phyloP scores from a whole-genome alignment of 2,888 invertebrate genomes.

The Diloba caeruleocephala region DNA sequence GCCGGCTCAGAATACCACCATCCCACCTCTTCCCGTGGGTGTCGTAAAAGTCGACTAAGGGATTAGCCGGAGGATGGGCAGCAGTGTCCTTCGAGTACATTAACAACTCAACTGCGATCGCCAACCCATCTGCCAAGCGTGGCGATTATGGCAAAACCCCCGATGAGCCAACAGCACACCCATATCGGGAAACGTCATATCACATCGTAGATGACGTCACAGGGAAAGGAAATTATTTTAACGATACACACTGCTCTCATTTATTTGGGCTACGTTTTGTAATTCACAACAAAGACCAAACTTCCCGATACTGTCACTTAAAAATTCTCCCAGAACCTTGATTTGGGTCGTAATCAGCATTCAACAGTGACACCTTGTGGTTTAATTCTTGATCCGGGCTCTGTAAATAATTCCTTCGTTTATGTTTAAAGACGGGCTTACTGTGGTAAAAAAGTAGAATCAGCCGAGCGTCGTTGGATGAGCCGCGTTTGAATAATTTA shows the following conservation, averaged over 20 bases:
- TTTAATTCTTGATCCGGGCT: slow-evolving; percentile 74
- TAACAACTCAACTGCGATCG: too few species aligned
- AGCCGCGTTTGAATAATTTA: slow-evolving; percentile 85
- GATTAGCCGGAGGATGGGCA: too few species aligned
- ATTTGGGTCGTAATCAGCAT: slow-evolving; percentile 66
- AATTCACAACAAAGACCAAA: slow-evolving; percentile 48
- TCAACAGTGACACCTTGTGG: slow-evolving; percentile 68
- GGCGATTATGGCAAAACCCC: too few species aligned
- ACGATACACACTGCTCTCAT: slow-evolving; percentile 13
- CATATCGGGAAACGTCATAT: too few species aligned
- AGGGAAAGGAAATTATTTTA: background rate
- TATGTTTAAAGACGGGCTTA: slow-evolving; percentile 79
- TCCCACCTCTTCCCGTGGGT: too few species aligned
- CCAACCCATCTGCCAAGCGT: too few species aligned
- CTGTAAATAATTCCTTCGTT: slow-evolving; percentile 79
- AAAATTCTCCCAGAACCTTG: slow-evolving; percentile 53
- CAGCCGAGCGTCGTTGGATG: slow-evolving; percentile 76
- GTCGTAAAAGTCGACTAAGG: too few species aligned
- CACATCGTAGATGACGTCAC: slow-evolving; percentile 5
- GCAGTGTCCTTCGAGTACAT: too few species aligned
- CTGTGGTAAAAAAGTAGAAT: slow-evolving; percentile 78
- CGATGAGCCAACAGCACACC: too few species aligned
- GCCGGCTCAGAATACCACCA: too few species aligned
- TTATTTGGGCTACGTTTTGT: slow-evolving; percentile 27
- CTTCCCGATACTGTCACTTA: slow-evolving; percentile 49